phyloP scores from a whole-genome alignment of 2,797 vertebrate genomes.

The Tamandua tetradactyla region DNA sequence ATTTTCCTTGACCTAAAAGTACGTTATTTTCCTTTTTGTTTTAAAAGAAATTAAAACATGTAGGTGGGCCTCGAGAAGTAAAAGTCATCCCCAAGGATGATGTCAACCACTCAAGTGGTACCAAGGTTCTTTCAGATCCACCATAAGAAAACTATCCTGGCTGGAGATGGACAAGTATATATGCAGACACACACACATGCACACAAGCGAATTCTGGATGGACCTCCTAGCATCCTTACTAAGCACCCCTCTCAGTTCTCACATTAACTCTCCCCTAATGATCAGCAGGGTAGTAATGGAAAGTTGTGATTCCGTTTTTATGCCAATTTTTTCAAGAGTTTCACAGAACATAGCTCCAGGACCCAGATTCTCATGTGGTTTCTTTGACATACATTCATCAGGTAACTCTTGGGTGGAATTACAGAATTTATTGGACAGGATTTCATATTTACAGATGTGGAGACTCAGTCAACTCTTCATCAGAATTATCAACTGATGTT shows the following conservation, averaged over 20 bases:
- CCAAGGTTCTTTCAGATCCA: background rate
- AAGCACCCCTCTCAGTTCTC: background rate
- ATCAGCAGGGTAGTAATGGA: background rate
- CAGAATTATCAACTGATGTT: background rate
- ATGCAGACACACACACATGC: too few species aligned
- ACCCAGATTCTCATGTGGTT: background rate
- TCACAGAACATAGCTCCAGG: too few species aligned
- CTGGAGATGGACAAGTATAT: background rate
- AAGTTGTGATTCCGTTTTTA: too few species aligned
- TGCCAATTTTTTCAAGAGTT: background rate
- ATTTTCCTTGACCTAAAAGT: background rate
- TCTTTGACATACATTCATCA: rapidly evolving
- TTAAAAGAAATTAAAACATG: background rate
- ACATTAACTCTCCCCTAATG: rapidly evolving
- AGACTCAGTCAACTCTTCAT: background rate
- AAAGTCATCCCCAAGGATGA: too few species aligned
- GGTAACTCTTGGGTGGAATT: background rate
- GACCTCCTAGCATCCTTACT: background rate
- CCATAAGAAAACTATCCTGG: background rate
- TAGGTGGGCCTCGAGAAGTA: background rate
- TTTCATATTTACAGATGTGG: background rate
- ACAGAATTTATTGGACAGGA: background rate
- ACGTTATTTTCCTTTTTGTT: background rate
- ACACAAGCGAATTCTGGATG: too few species aligned
- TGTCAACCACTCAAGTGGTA: background rate